Evolutionary conservation across 2,888 invertebrate genomes (phyloP), one percentile per base, ranked within the genome.

Genomic region (Heteromurus nitidus): DNA sequence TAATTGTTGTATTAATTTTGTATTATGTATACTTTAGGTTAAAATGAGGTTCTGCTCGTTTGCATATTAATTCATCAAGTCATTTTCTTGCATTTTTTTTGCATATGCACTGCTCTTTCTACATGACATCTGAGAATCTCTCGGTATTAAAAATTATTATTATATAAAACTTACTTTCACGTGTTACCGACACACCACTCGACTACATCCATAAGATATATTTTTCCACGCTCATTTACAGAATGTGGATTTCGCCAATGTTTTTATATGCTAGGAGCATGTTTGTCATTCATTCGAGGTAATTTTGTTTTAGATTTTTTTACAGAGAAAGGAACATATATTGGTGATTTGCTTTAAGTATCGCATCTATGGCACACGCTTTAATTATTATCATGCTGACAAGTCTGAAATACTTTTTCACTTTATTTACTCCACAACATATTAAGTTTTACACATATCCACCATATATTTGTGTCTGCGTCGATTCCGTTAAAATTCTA

Each of bases 331-430:
- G 36, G 36, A 36, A 36, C 36, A 36, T 9, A 36, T 36, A 5
- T 13, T 47, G 47, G 3, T 11, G 11, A 3, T 47, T 16, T 47
- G 55, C 55, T 55, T 55, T 55, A 55, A 55, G 55, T 55, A 55
- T 55, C 22, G n/a, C n/a, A n/a, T n/a, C n/a, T n/a, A 11, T 50
- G 50, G 50, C 9, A 55, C n/a, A n/a, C 9, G 55, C 55, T 55
- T 55, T 55, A 55, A 47, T 47, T 47, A 55, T 22, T 55, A 55
- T 55, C 55, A 55, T 22, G 55, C 20, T 55, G 55, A 55, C 7
- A 55, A 55, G 55, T 55, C 55, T 55, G 55, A 55, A 55, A n/a
- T 50, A 5, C 13, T 50, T 50, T 50, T 5, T 50, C n/a, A 50
- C 18, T 50, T n/a, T 7, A 3, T 50, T n/a, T 50, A 50, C n/a